Percentiles rank a stretch among this genome's conserved stretches.
These are phyloP conservation scores for Ammospiza caudacuta DNA, from an alignment of 2,113 vertebrate genomes.

Conservation along the genomic window DNA sequence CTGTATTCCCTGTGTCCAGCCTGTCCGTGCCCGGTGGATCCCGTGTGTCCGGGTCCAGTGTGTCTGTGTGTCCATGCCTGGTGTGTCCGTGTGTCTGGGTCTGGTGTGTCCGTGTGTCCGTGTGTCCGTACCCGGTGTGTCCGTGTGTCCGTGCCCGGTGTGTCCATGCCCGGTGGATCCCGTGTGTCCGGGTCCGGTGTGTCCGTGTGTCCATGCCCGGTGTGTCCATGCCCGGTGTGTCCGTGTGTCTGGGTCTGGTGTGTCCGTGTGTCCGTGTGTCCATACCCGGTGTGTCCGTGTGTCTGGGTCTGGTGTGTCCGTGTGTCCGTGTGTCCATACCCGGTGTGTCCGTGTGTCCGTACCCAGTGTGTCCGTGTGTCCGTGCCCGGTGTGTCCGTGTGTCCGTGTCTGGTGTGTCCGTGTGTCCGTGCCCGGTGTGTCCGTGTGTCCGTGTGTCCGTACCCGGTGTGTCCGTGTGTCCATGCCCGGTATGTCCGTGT, in stretches of 20 bases:
- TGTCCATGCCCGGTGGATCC: no score
- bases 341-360: no score
- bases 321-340: background rate
- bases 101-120: background rate
- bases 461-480: no score
- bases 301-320: no score
- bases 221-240: no score
- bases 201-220: fast-evolving
- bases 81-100: no score
- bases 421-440: background rate
- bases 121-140: background rate
- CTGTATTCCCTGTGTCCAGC: background rate
- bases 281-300: background rate
- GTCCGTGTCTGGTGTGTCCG: background rate
- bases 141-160: fast-evolving
- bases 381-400: background rate
- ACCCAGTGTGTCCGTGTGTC: background rate
- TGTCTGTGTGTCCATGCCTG: fast-evolving
- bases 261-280: background rate
- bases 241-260: no score
- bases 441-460: fast-evolving
- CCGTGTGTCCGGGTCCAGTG: no score
- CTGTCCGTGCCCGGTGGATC: fast-evolving
- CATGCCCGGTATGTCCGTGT: background rate
- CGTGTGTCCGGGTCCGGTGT: no score